phyloP scores from a whole-genome alignment of 2,797 vertebrate genomes.

The Acipenser transmontanus region DNA sequence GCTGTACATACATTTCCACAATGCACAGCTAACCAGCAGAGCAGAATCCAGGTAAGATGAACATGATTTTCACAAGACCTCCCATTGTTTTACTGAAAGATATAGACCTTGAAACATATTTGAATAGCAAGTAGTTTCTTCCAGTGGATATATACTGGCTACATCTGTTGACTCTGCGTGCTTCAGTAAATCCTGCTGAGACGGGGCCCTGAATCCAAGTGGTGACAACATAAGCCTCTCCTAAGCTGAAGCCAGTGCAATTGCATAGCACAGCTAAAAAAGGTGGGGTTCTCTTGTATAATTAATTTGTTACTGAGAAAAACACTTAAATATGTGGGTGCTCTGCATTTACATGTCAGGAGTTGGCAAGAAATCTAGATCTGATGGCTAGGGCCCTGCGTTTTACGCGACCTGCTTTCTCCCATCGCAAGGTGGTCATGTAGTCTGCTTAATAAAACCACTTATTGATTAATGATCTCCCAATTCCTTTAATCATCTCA shows the following conservation, averaged over 20 bases:
- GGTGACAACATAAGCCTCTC: slow-evolving; percentile 5
- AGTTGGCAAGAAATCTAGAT: too few relatives aligned
- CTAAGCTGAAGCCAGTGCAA: slow-evolving; percentile 5
- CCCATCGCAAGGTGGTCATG: too few relatives aligned
- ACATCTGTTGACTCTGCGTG: slow-evolving; percentile 6
- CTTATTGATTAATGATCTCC: too few relatives aligned
- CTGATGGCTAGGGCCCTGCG: too few relatives aligned
- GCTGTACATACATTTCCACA: too few relatives aligned
- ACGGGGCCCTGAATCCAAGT: not conserved
- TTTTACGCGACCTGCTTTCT: too few relatives aligned
- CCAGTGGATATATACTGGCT: not conserved
- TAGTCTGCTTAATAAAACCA: too few relatives aligned
- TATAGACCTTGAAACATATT: not conserved
- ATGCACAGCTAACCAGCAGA: too few relatives aligned
- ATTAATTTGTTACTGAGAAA: slow-evolving; percentile 1
- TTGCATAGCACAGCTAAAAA: slow-evolving; percentile 8
- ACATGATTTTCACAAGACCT: too few relatives aligned
- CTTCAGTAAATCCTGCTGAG: slow-evolving; percentile 9
- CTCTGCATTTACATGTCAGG: not conserved
- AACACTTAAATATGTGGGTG: not conserved
- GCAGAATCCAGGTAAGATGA: not conserved
- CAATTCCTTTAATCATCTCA: too few relatives aligned
- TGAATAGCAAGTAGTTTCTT: not conserved
- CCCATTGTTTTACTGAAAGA: not conserved
- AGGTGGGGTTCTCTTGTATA: slow-evolving; percentile 1